These are phyloP conservation scores for Neuroterus valhalla DNA, from an alignment of 1,140 invertebrate genomes.

Conservation along the genomic window DNA sequence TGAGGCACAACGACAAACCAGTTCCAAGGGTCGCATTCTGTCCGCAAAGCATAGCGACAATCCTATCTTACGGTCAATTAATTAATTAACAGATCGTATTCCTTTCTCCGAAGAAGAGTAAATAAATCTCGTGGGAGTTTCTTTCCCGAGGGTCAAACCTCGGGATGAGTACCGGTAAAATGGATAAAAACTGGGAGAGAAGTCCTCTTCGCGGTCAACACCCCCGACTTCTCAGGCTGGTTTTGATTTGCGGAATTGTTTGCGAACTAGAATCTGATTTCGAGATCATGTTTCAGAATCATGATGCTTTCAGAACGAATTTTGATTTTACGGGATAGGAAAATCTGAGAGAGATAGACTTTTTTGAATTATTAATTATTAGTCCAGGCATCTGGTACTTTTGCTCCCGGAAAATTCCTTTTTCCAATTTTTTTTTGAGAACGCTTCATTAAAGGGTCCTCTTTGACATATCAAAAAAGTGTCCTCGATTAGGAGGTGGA, in stretches of 20 bases:
- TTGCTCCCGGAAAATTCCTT: too few species aligned
- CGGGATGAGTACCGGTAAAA: background rate
- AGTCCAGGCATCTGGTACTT: too few species aligned
- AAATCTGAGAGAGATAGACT: too few species aligned
- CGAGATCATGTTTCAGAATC: background rate
- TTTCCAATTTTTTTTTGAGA: too few species aligned
- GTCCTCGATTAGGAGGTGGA: too few species aligned
- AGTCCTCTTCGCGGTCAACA: background rate
- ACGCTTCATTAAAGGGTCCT: too few species aligned
- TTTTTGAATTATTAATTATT: too few species aligned
- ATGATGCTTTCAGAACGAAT: background rate
- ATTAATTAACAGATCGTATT: conserved; percentile 59
- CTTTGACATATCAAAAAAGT: too few species aligned
- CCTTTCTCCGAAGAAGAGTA: conserved; percentile 41
- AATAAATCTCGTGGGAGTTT: conserved; percentile 45
- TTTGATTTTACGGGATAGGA: background rate
- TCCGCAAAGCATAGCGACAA: conserved; percentile 39
- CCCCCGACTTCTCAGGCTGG: conserved; percentile 16
- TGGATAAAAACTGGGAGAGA: background rate
- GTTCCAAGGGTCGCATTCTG: conserved; percentile 48
- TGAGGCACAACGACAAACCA: conserved; percentile 50
- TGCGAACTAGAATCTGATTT: background rate
- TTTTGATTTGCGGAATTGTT: conserved; percentile 8
- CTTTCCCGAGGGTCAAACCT: conserved; percentile 20
- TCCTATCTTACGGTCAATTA: conserved; percentile 52